Evolutionary conservation across 2,113 vertebrate genomes (phyloP), one percentile per base, ranked within the genome.

Genomic region (Bucco capensis): DNA sequence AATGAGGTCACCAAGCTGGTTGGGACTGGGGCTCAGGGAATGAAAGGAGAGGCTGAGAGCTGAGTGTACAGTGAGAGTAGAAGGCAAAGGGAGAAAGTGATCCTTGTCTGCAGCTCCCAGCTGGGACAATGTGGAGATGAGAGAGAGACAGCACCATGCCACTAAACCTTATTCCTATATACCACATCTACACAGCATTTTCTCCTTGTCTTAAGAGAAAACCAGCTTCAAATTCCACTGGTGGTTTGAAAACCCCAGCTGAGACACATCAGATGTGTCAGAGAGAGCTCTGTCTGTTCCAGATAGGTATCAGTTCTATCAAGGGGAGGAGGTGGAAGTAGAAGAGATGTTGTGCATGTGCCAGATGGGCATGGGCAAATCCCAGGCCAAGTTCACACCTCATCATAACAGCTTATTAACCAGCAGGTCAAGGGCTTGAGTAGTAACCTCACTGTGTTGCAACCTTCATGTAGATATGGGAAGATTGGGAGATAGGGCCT

Each of bases 391-490:
- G 62, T 49, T 90, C 88, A 86, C 79, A 90, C 64, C 50, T 93
- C 86, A 80, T 90, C 72, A 70, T 22, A 53, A 54, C 88, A 93
- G 67, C n/a, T 88, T 42, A 74, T 90, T 83, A 92, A 80, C 46
- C 3, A 5, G 12, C 27, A 76, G 72, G 89, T 70, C 83, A 83
- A 80, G 71, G 53, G 49, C 31, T 53, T 25, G 19, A 44, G 85
- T 6, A 83, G 62, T 28, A 83, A 76, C 18, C 33, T 33, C 2
- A 1, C 8, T 2, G 7, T 90, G 92, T 66, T 73, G 72, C 83
- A 96, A 80, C 19, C 42, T 23, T 62, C 64, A 22, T 37, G 21
- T 3, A 67, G 82, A 38, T 40, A 15, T 14, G 54, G 67, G 62
- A 76, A 83, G 67, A 40, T 6, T 14, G 31, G 54, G 76, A 91